A percentile compares a stretch with the other conserved stretches of the same genome.
Conservation (phyloP, 2,888 invertebrate genomes). For the Melanostoma scalare region DNA sequence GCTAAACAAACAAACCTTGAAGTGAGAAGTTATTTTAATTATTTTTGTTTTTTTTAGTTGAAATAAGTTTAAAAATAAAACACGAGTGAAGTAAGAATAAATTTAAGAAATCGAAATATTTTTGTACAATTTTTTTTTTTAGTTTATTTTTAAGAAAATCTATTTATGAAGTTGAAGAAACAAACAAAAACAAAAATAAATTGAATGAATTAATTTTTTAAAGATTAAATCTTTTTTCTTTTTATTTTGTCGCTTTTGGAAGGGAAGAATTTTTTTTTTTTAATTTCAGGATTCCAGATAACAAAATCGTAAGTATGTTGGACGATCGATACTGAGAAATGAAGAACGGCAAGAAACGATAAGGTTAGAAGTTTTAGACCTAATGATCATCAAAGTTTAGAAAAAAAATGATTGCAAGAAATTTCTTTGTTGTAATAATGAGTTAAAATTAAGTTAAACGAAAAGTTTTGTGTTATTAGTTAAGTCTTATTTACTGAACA, state of each 20-base stretch:
- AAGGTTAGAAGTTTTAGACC: too few species aligned
- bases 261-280: neutral
- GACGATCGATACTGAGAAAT: too few species aligned
- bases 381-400: too few species aligned
- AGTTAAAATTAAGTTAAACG: too few species aligned
- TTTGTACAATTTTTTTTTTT: constrained; percentile 50
- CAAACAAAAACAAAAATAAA: constrained; percentile 45
- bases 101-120: constrained; percentile 37
- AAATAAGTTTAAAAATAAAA: constrained; percentile 15
- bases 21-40: constrained; percentile 17
- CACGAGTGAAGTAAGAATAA: neutral
- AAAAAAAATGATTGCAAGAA: too few species aligned
- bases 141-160: constrained; percentile 39
- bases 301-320: too few species aligned
- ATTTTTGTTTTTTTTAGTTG: constrained; percentile 11
- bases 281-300: neutral
- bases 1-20: constrained; percentile 63
- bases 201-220: constrained; percentile 67
- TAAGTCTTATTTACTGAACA: too few species aligned
- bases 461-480: too few species aligned
- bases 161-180: constrained; percentile 64
- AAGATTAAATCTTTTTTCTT: constrained; percentile 27
- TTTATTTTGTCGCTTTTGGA: constrained; percentile 20
- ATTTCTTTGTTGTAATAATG: too few species aligned
- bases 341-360: too few species aligned